A percentile compares a stretch with the other conserved stretches of the same genome.
These are phyloP conservation scores for Sicus ferrugineus DNA, from an alignment of 2,888 invertebrate genomes.

Conservation along the genomic window DNA sequence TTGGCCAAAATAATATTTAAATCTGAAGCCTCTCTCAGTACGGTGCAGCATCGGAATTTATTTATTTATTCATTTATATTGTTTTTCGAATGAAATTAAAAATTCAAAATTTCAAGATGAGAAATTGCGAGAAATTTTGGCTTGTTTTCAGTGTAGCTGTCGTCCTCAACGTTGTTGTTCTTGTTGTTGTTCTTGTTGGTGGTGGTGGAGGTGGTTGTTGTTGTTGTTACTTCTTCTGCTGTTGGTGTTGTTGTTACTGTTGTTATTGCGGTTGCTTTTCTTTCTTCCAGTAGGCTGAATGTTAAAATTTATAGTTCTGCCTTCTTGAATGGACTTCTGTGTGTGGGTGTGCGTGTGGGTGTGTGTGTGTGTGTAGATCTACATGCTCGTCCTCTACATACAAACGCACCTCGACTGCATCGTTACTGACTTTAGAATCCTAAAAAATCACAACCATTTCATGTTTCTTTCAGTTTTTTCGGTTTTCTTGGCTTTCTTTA, in stretches of 20 bases:
- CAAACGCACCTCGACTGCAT: neutral
- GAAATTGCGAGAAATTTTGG: too few species aligned
- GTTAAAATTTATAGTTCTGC: neutral
- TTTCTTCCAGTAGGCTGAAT: neutral
- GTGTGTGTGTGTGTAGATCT: neutral
- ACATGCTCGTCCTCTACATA: neutral
- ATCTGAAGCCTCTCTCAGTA: too few species aligned
- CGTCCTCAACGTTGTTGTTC: too few species aligned
- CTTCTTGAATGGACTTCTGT: neutral
- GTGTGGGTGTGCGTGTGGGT: neutral
- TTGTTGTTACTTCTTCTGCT: neutral
- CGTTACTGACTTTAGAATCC: neutral
- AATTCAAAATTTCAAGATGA: too few species aligned
- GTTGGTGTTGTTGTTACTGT: neutral
- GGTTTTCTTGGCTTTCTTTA: neutral
- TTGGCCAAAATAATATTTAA: too few species aligned
- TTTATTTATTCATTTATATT: too few species aligned
- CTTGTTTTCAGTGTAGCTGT: too few species aligned
- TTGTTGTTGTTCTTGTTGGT: neutral
- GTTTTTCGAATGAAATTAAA: neutral
- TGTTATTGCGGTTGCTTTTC: neutral
- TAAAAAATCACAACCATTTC: neutral
- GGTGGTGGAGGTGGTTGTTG: neutral
- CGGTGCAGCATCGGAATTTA: too few species aligned
- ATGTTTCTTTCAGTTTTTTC: too few species aligned